Percentiles rank a stretch among this genome's conserved stretches.
Evolutionary conservation across 2,888 invertebrate genomes (phyloP).

Genomic region (Cheilosia vulpina): DNA sequence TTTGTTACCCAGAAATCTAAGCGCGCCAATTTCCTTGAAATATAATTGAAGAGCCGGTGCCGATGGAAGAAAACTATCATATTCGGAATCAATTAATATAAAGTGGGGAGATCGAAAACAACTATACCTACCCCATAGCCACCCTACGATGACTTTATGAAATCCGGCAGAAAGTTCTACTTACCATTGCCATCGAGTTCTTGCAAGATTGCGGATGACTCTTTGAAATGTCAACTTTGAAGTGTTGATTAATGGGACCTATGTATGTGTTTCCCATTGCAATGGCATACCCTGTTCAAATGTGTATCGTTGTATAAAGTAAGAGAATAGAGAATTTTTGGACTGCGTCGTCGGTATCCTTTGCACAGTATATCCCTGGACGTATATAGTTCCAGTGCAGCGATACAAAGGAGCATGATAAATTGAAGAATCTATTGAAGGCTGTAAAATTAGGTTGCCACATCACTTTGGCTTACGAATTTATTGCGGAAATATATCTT

Average conservation of each 20-base stretch:
- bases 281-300: background rate
- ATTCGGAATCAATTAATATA: background rate
- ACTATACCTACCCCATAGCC: background rate
- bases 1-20: background rate
- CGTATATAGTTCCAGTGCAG: background rate
- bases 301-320: background rate
- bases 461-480: background rate
- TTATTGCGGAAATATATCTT: background rate
- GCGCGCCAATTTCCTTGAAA: background rate
- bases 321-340: background rate
- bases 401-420: background rate
- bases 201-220: background rate
- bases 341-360: background rate
- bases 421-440: background rate
- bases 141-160: background rate
- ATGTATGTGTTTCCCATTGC: background rate
- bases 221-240: background rate
- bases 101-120: background rate
- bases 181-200: background rate
- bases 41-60: background rate
- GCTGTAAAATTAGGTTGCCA: background rate
- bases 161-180: background rate
- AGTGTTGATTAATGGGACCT: background rate
- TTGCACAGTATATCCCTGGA: background rate
- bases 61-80: no score